Base-by-base conservation (phyloP, 92 coral and sea anemone species). In the Epizoanthus fatuus region DNA sequence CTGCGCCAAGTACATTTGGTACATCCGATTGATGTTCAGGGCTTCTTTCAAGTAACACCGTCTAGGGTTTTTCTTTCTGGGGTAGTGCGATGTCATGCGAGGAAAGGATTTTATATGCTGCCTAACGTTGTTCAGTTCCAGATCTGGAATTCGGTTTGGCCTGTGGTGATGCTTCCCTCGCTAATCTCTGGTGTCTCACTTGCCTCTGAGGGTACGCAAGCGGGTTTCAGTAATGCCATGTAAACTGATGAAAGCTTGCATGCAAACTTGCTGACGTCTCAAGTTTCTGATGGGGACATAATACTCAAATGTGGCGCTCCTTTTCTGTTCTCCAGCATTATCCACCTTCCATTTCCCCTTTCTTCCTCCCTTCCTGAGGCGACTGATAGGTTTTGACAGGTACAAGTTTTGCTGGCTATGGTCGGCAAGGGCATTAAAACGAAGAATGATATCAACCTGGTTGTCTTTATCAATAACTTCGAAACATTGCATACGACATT, bases 261-360 rank as follows among this genome's bases (percentile, higher is more conserved):
- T 17, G 75, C 75, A 69, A 25, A 69, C 75, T 29, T 69, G 75
- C 35, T 29, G 35, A 29, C 35, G 35, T 29, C 35, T 29, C 49
- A 3, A 2, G 13, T 25, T 25, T 1, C 72, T 22, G n/a, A 38
- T 9, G 10, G 72, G 72, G 3, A 37, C 49, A 4, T 35, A 66
- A 4, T 66, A 66, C 49, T 66, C 72, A 3, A 37, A 66, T 2
- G 44, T 9, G 7, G 72, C 51, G 20, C 72, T 66, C 15, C 72
- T n/a, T 37, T 66, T 66, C 15, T 66, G 72, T 3, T 15, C 5
- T 1, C 16, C 49, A 8, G 72, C 72, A 2, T 66, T 66, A n/a
- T 66, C 72, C 16, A 12, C 72, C 3, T 8, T 11, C 72, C 72
- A 66, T 66, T 66, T 66, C 13, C 72, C 72, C 49, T 40, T 40